Evolutionary conservation across 92 coral and sea anemone species (phyloP), one percentile per base, ranked within the genome.

Genomic region (Umimayanthus chanpuru): DNA sequence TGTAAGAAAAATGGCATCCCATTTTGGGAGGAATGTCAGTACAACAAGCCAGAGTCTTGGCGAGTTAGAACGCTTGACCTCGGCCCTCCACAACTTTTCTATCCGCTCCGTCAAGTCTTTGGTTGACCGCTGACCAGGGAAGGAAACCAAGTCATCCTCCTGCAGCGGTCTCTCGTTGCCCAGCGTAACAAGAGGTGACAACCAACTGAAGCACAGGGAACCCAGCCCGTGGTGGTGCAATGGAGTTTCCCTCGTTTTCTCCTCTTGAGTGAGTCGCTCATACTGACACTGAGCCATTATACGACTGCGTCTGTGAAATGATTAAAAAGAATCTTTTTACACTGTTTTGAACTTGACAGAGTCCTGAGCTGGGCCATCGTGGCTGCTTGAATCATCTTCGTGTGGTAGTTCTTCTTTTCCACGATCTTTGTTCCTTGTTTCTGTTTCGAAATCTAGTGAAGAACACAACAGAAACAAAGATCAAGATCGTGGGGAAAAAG

Each of bases 1-100:
- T 15, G 41, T 28, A 4, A 73, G 39, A 44, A 73, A 73, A 28
- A 32, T 32, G 77, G 5, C 41, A 28, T 73, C 77, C 18, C 6
- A 0, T 4, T 5, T 3, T 1, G 21, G 38, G 2, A 73, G 47
- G 21, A 28, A 73, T 21, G 21, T 29, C 6, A 73, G 16, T 2
- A 73, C 47, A 18, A 39, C 79, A 74, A 32, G 79, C 79, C 79
- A 74, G 23, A 74, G 79, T 36, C 44, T 32, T 28, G 77, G 77
- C 1, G 77, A 30, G 10, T 73, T 28, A 18, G 77, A 73, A 73
- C 2, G 38, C 18, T 5, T 73, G 28, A 28, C 2, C 77, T 73
- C 77, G 4, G 77, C 38, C 4, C 15, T 32, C 77, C 77, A 73
- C 5, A 73, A 16, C 9, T 73, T 36, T 73, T 15, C 41, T 36